Conservation (phyloP, 92 coral and sea anemone genomes). For the Palythoa grandis region DNA sequence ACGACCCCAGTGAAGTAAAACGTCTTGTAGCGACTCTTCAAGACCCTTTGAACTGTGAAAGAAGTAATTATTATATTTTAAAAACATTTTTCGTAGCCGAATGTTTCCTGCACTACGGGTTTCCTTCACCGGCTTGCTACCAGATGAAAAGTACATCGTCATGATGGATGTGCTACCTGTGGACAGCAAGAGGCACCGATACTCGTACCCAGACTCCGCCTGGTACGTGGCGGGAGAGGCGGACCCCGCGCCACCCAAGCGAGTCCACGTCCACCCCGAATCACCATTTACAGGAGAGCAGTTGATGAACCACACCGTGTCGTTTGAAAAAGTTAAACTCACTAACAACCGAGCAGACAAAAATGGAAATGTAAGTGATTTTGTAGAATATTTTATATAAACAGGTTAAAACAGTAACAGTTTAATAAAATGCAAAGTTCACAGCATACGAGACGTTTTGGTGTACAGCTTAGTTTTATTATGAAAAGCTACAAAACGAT, state of each 20-base stretch:
- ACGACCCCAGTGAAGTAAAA: no score
- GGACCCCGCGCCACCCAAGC: slow-evolving; percentile 82
- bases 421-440: no score
- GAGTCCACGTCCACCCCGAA: slow-evolving; percentile 82
- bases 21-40: no score
- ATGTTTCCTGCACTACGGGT: slow-evolving; percentile 90
- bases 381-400: no score
- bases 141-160: slow-evolving; percentile 71
- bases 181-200: slow-evolving; percentile 85
- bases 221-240: slow-evolving; percentile 96
- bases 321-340: slow-evolving; percentile 89
- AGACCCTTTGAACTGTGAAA: not conserved
- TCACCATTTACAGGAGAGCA: slow-evolving; percentile 85
- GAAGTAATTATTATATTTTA: not conserved
- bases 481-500: no score
- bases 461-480: no score
- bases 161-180: slow-evolving; percentile 74
- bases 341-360: slow-evolving; percentile 87
- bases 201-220: slow-evolving; percentile 90
- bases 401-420: no score
- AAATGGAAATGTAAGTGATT: slow-evolving; percentile 81
- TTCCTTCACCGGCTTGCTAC: slow-evolving; percentile 71
- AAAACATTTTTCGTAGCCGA: slow-evolving; percentile 57
- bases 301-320: slow-evolving; percentile 72
- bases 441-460: no score